phyloP scores from a whole-genome alignment of 2,797 vertebrate species.

The Chaunax sp. region DNA sequence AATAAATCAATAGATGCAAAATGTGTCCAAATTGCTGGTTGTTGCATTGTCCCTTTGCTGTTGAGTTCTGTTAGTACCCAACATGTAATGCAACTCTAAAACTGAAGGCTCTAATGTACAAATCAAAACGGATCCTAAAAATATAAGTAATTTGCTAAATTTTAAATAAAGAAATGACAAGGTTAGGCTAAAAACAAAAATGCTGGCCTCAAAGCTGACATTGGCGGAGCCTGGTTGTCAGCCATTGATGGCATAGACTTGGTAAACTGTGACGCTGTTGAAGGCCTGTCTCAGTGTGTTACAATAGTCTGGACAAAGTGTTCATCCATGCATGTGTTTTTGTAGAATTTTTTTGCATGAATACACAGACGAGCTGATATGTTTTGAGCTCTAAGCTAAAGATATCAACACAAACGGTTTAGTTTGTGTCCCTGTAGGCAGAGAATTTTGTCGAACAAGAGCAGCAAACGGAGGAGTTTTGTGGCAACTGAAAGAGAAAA shows the following conservation, averaged over 20 bases:
- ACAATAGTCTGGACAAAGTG: conserved; percentile 24
- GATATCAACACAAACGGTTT: background rate
- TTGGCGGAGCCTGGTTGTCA: background rate
- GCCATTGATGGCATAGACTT: background rate
- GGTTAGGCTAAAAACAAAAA: too few species aligned
- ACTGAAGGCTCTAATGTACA: too few species aligned
- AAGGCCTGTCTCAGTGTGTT: background rate
- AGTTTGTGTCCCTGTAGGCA: background rate
- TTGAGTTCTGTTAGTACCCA: too few species aligned
- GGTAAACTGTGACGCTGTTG: conserved; percentile 10
- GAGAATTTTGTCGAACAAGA: background rate
- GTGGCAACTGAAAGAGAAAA: background rate
- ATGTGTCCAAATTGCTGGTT: too few species aligned
- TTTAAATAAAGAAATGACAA: too few species aligned
- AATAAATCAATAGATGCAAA: too few species aligned
- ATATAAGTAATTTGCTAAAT: too few species aligned
- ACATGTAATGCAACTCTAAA: too few species aligned
- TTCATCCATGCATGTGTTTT: conserved; percentile 35
- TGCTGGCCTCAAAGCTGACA: too few species aligned
- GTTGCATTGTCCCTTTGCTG: too few species aligned
- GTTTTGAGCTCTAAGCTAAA: conserved; percentile 21
- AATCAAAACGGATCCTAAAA: too few species aligned
- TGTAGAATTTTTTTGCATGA: conserved; percentile 39
- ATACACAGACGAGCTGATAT: conserved; percentile 39
- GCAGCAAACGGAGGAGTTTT: background rate